These are phyloP conservation scores for Archivesica marissinica DNA, from an alignment of 1,140 invertebrate genomes.

Conservation along the genomic window DNA sequence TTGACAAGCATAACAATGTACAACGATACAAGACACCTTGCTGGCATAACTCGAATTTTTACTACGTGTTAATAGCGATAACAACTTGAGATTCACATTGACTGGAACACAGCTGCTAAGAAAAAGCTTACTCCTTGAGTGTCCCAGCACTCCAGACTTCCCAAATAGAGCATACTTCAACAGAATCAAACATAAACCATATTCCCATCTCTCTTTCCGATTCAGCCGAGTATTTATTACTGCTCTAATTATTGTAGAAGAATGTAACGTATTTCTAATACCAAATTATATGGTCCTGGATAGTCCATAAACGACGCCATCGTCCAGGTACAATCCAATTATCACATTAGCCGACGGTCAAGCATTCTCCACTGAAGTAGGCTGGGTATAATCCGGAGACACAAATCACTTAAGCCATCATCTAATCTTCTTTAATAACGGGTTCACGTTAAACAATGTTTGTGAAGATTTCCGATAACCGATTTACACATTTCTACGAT, in stretches of 20 bases:
- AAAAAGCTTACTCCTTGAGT: neutral
- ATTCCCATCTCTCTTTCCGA: too few species aligned
- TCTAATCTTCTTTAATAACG: neutral
- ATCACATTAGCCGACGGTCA: neutral
- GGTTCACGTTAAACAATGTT: neutral
- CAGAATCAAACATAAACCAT: too few species aligned
- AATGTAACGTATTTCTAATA: too few species aligned
- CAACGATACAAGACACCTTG: neutral
- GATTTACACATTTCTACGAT: slow-evolving; percentile 10
- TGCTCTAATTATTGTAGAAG: too few species aligned
- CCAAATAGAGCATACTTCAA: too few species aligned
- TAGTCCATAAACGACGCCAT: slow-evolving; percentile 21
- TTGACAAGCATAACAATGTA: slow-evolving; percentile 18
- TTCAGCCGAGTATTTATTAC: too few species aligned
- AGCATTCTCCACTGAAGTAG: neutral
- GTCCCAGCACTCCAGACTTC: too few species aligned
- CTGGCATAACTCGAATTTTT: slow-evolving; percentile 30
- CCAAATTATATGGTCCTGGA: neutral
- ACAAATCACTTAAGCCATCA: slow-evolving; percentile 11
- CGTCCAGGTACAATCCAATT: neutral
- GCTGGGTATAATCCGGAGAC: slow-evolving; percentile 1
- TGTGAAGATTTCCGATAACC: neutral
- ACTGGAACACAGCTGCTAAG: neutral
- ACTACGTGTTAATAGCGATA: neutral
- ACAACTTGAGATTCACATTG: neutral